A percentile compares a stretch with the other conserved stretches of the same genome.
phyloP scores from a whole-genome alignment of 1,140 invertebrate genomes.

The Pseudomyrmex gracilis region DNA sequence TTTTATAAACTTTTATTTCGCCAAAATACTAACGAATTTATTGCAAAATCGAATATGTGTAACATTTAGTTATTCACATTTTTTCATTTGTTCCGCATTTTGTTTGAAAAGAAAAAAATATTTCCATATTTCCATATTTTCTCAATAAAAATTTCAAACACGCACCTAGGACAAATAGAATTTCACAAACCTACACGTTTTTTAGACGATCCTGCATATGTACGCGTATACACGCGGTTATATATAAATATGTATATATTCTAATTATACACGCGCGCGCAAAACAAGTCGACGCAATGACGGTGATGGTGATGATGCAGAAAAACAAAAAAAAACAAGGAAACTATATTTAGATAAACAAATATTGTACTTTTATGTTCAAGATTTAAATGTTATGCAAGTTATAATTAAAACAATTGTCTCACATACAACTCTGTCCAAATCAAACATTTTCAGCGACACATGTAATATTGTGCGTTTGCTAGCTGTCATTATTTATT shows the following conservation, averaged over 20 bases:
- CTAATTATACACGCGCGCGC: background rate
- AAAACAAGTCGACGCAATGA: background rate
- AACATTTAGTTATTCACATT: background rate
- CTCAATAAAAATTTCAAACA: background rate
- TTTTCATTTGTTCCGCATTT: too few relatives aligned
- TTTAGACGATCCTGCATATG: background rate
- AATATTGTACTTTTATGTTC: slow-evolving; percentile 14
- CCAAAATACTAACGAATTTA: too few relatives aligned
- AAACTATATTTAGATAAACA: slow-evolving; percentile 8
- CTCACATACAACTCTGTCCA: background rate
- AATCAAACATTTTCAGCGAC: background rate
- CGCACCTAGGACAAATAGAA: background rate
- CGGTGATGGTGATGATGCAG: slow-evolving; percentile 3
- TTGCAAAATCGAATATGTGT: too few relatives aligned
- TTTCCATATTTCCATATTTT: background rate
- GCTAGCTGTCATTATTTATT: background rate
- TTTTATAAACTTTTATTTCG: background rate
- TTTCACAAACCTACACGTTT: background rate
- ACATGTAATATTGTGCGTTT: background rate
- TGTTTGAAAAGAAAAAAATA: background rate
- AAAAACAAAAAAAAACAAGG: background rate
- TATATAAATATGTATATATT: slow-evolving; percentile 17
- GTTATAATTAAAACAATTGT: background rate
- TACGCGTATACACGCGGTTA: background rate
- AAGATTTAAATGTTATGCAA: slow-evolving; percentile 11